Base-by-base conservation (phyloP, 2,797 vertebrate species). In the Urosaurus nigricauda region DNA sequence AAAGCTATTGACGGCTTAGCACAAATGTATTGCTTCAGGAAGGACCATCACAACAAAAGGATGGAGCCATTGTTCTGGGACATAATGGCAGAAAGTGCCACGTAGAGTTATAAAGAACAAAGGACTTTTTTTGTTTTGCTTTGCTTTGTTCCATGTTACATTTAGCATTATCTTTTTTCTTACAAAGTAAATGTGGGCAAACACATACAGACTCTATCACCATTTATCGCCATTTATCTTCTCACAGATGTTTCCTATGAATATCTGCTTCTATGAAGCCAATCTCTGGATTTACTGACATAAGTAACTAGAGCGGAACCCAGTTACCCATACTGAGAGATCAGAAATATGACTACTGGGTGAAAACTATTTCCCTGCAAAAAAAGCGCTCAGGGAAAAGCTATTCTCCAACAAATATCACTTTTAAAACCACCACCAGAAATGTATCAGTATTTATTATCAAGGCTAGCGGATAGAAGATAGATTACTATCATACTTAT, bases 11-110 rank as follows among this genome's bases (percentile, higher is more conserved):
- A 14, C 6, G 47, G 40, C 53, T 56, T 58, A 37, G n/a, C 81
- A 51, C 53, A 91, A 70, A 0, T 88, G 58, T 29, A 53, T 11
- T 78, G 77, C 92, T 87, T 90, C 87, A 8, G n/a, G 8, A 89
- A 81, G 92, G 91, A 51, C 2, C 82, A 65, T 79, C 40, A 2
- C 43, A 32, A 89, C 47, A 86, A 29, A 71, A 19, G 26, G 43
- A 58, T 35, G 84, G 53, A 5, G 24, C 63, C 87, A 29, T 40
- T 5, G 37, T 19, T 0, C 85, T 92, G 80, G 43, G 4, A 58
- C 56, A n/a, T 83, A 73, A 43, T 58, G 60, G 58, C 13, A 19
- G 63, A 53, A 79, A 56, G n/a, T 29, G 35, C n/a, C n/a, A 79
- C 1, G 9, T 9, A 60, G 79, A 60, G 19, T 60, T 58, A 37